phyloP scores from a whole-genome alignment of 2,888 invertebrate species.

The Catocala nupta region DNA sequence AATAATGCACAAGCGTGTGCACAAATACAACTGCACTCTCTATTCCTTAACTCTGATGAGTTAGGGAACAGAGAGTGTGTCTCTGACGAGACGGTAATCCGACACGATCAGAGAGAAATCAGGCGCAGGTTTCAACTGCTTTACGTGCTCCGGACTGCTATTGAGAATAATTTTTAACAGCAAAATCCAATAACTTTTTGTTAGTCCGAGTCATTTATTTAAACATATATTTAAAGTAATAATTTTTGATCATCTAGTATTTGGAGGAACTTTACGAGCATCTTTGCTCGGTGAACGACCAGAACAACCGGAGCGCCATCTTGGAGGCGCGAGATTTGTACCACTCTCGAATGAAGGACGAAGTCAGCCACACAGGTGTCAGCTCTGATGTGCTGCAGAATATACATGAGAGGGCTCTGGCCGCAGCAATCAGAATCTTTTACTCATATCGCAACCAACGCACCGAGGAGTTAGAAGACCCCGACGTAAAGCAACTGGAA shows the following conservation, averaged over 20 bases:
- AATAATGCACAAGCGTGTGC: too few species aligned
- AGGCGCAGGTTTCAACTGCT: too few species aligned
- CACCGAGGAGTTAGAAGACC: conserved; percentile 11
- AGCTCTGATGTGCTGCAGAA: conserved; percentile 9
- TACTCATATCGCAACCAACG: conserved; percentile 21
- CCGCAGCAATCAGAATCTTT: conserved; percentile 21
- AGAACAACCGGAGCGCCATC: conserved; percentile 23
- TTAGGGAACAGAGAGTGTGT: too few species aligned
- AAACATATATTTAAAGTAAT: neutral
- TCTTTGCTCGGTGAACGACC: conserved; percentile 19
- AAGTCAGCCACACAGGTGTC: conserved; percentile 6
- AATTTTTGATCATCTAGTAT: conserved; percentile 6
- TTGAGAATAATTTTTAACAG: too few species aligned
- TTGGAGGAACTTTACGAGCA: conserved; percentile 16
- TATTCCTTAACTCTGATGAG: too few species aligned
- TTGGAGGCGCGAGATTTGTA: conserved; percentile 24
- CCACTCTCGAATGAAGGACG: conserved; percentile 12
- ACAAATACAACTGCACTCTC: too few species aligned
- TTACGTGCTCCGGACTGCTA: too few species aligned
- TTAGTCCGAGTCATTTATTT: too few species aligned
- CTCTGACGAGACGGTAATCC: too few species aligned
- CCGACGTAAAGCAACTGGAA: conserved; percentile 9
- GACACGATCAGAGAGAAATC: too few species aligned
- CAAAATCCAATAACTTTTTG: too few species aligned
- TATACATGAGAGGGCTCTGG: conserved; percentile 9